A percentile compares a stretch with the other conserved stretches of the same genome.
phyloP scores from a whole-genome alignment of 2,888 invertebrate genomes.

The Pristionchus exspectatus region DNA sequence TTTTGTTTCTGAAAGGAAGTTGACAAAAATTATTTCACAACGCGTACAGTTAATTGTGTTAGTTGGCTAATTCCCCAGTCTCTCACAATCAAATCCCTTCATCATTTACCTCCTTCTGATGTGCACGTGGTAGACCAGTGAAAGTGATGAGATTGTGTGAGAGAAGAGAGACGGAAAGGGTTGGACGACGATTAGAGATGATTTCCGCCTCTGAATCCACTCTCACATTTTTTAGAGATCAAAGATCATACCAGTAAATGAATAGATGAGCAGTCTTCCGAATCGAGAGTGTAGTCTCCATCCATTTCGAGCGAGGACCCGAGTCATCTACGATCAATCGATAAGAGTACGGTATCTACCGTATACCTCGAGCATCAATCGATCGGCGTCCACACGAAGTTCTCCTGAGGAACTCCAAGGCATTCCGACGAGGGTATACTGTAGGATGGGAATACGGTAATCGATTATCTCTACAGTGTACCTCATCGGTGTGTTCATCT shows the following conservation, averaged over 20 bases:
- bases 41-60: no score
- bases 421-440: slow-evolving; percentile 20
- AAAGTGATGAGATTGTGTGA: slow-evolving; percentile 29
- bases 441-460: not conserved
- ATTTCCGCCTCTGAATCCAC: slow-evolving; percentile 19
- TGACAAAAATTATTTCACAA: no score
- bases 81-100: no score
- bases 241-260: slow-evolving; percentile 10
- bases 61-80: no score
- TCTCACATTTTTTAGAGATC: not conserved
- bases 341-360: not conserved
- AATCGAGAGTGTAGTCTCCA: slow-evolving; percentile 29
- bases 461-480: not conserved
- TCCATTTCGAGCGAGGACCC: not conserved
- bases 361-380: slow-evolving; percentile 45
- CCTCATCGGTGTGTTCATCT: slow-evolving; percentile 47
- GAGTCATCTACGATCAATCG: not conserved
- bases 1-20: no score
- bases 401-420: slow-evolving; percentile 39
- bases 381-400: slow-evolving; percentile 1
- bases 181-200: not conserved
- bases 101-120: slow-evolving; percentile 40
- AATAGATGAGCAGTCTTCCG: slow-evolving; percentile 6
- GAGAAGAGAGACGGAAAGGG: not conserved
- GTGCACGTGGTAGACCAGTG: slow-evolving; percentile 23